Evolutionary conservation across 2,113 vertebrate genomes (phyloP), one percentile per base, ranked within the genome.

Genomic region (Dermatemys mawii): DNA sequence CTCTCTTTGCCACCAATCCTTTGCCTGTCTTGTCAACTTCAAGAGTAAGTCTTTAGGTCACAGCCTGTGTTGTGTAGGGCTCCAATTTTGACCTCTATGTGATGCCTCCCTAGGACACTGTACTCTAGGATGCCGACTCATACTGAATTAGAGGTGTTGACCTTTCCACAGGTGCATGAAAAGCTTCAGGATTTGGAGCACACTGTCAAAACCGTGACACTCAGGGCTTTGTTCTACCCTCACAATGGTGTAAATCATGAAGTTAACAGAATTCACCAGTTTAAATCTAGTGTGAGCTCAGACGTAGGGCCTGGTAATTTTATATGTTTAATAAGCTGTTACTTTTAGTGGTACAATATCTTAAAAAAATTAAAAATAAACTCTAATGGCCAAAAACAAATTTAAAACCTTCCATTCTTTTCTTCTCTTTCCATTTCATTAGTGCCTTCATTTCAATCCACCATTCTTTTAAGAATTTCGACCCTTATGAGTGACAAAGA

Each of bases 401-500:
- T 2, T 48, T 3, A 67, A 22, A 84, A 90, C 41, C 90, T 26
- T 81, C 8, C 84, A 78, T 63, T 2, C n/a, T 70, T 38, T 2
- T 6, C 67, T 21, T 26, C 35, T 78, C 57, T 88, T 79, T 46
- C 85, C 12, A 49, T 35, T 49, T 21, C 9, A 29, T 48, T 90
- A 70, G 2, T 46, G 12, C 27, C 76, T 49, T 49, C 49, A 73
- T 19, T 55, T 82, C 55, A 80, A 21, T 80, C 81, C 41, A 80
- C 35, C 86, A 63, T n/a, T 55, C 2, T 46, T 44, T 46, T 49
- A 84, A 93, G 63, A 92, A 93, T 49, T 93, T 38, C 86, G 85
- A 93, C 44, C 84, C 90, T 82, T 73, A 48, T 73, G 86, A 93
- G 83, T 54, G 76, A 80, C n/a, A n/a, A n/a, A n/a, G n/a, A n/a